Conservation (phyloP, 2,113 vertebrate species). For the Panthera leo region DNA sequence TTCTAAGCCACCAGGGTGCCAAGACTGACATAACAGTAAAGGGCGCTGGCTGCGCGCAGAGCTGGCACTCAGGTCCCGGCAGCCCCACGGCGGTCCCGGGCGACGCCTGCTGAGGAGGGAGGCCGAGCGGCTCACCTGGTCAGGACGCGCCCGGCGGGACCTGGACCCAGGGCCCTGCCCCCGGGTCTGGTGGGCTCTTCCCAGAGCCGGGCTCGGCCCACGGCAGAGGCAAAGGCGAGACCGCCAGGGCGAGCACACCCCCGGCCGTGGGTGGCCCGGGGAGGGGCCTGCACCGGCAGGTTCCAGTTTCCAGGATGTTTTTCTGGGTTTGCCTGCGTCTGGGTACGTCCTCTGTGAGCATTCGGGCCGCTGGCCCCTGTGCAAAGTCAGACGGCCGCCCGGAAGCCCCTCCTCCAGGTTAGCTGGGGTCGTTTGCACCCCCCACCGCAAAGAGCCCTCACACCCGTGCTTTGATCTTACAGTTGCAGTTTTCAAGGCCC, state of each 20-base stretch:
- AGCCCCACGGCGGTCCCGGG: neutral
- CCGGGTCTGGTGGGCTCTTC: too few species aligned
- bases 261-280: neutral
- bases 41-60: neutral
- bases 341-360: neutral
- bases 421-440: neutral
- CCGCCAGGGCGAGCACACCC: neutral
- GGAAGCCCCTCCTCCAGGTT: neutral
- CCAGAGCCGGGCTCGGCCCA: fast-evolving
- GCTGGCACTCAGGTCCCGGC: neutral
- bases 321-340: neutral
- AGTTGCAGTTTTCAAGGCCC: neutral
- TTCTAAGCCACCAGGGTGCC: fast-evolving
- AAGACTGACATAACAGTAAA: fast-evolving
- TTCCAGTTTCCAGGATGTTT: neutral
- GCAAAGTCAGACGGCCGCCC: neutral
- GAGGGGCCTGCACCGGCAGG: neutral
- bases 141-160: neutral
- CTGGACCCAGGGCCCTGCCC: neutral
- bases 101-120: fast-evolving
- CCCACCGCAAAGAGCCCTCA: neutral
- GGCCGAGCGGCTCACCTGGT: neutral
- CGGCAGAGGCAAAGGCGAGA: neutral
- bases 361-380: neutral
- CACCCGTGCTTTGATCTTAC: neutral